These are phyloP conservation scores for Ricordea florida DNA, from an alignment of 92 coral and sea anemone species.

Conservation along the genomic window DNA sequence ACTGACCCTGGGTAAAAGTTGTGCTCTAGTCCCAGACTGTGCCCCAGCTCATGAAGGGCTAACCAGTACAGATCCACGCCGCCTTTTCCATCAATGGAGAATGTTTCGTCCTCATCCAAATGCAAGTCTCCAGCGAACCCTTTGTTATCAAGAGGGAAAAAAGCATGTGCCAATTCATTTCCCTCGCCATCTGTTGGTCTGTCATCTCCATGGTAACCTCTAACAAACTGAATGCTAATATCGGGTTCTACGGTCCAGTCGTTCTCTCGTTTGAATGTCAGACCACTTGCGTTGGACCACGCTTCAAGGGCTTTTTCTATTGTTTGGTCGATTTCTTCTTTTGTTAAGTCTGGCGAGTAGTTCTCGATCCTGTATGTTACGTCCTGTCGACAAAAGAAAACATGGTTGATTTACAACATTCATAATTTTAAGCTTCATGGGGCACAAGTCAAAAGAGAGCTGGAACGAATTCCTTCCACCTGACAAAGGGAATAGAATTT, in stretches of 20 bases:
- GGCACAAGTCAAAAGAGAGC: neutral
- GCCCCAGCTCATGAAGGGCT: conserved; percentile 47
- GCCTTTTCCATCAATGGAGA: neutral
- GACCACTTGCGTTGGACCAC: conserved; percentile 56
- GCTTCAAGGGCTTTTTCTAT: conserved; percentile 53
- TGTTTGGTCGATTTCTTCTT: conserved; percentile 49
- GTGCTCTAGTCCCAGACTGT: conserved; percentile 30
- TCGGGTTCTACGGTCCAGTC: conserved; percentile 14
- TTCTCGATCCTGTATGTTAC: conserved; percentile 70
- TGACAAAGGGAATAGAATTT: neutral
- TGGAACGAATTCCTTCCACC: neutral
- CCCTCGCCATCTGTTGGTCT: conserved; percentile 24
- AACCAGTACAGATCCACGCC: conserved; percentile 34
- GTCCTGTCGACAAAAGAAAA: conserved; percentile 5
- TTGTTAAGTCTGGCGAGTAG: conserved; percentile 52
- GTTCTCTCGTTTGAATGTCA: conserved; percentile 41
- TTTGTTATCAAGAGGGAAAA: conserved; percentile 17
- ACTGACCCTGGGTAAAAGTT: neutral
- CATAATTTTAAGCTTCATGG: neutral
- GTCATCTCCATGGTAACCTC: neutral
- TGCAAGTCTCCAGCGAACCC: conserved; percentile 54
- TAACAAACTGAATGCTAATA: conserved; percentile 17
- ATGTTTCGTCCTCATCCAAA: conserved; percentile 37
- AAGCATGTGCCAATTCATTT: conserved; percentile 23
- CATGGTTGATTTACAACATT: neutral